Evolutionary conservation across 1,140 invertebrate genomes (phyloP).

Genomic region (Drosophila biarmipes): DNA sequence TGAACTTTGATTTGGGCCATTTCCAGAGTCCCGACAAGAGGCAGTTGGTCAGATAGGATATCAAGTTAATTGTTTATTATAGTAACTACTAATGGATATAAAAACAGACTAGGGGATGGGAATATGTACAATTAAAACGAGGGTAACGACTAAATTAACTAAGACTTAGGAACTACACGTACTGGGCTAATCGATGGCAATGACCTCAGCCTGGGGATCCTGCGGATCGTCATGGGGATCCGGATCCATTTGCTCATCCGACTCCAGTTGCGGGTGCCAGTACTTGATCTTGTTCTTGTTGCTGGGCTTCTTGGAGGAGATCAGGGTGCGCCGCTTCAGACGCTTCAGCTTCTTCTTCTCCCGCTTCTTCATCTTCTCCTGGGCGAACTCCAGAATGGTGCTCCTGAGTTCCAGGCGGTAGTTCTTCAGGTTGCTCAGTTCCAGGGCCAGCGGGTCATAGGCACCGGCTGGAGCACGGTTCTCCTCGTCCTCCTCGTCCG

Average conservation of each 20-base stretch:
- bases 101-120: slow-evolving; percentile 17
- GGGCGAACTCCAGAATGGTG: slow-evolving; percentile 58
- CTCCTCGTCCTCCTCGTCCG: slow-evolving; percentile 60
- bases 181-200: slow-evolving; percentile 32
- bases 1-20: slow-evolving; percentile 62
- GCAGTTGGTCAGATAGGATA: slow-evolving; percentile 28
- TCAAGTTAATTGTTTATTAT: slow-evolving; percentile 6
- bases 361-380: slow-evolving; percentile 56
- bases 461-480: slow-evolving; percentile 17
- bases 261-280: neutral
- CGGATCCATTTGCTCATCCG: slow-evolving; percentile 1
- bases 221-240: neutral
- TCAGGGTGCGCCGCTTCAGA: slow-evolving; percentile 62
- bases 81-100: slow-evolving; percentile 17
- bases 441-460: slow-evolving; percentile 9
- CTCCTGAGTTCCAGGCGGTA: slow-evolving; percentile 50
- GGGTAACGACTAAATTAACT: slow-evolving; percentile 34
- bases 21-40: neutral
- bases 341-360: slow-evolving; percentile 66
- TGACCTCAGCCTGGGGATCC: slow-evolving; percentile 11
- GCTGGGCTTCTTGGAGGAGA: slow-evolving; percentile 73
- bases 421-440: slow-evolving; percentile 40
- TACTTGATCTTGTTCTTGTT: slow-evolving; percentile 56
- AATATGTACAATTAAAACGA: slow-evolving; percentile 38
- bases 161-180: neutral